These are phyloP conservation scores for Ptychobarbus kaznakovi DNA, from an alignment of 2,797 vertebrate species.

Conservation along the genomic window DNA sequence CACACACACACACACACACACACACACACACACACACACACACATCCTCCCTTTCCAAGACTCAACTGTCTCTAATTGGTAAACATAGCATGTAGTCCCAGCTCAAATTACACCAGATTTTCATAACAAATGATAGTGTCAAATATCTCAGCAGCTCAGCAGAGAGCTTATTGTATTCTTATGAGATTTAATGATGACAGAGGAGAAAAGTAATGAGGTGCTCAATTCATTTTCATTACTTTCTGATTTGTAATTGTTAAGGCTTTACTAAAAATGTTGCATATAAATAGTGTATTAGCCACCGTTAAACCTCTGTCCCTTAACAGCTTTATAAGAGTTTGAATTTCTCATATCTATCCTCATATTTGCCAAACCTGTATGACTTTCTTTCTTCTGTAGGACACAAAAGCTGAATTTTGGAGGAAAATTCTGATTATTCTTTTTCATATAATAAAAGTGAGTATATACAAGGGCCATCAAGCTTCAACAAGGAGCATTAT, in stretches of 20 bases:
- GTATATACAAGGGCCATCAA: background rate
- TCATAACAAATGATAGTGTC: constrained; percentile 53
- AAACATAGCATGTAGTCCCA: constrained; percentile 45
- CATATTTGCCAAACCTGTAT: background rate
- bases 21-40: background rate
- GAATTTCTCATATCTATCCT: no score
- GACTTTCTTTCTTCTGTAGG: background rate
- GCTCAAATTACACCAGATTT: constrained; percentile 57
- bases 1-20: background rate
- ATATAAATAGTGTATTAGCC: constrained; percentile 42
- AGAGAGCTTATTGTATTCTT: constrained; percentile 40
- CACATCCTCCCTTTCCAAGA: background rate
- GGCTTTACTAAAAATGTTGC: constrained; percentile 39
- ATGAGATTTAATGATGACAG: constrained; percentile 56
- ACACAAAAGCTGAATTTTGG: background rate
- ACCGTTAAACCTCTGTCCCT: background rate
- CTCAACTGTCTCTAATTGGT: constrained; percentile 41
- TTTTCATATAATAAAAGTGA: background rate
- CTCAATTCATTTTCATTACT: constrained; percentile 55
- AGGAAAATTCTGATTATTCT: background rate
- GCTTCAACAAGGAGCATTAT: background rate
- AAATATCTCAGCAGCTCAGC: constrained; percentile 49
- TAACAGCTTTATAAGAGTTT: background rate
- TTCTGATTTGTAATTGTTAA: constrained; percentile 36
- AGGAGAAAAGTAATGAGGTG: constrained; percentile 53